Evolutionary conservation across 2,113 vertebrate species (phyloP), one percentile per base, ranked within the genome.

Genomic region (Desmodus rotundus): DNA sequence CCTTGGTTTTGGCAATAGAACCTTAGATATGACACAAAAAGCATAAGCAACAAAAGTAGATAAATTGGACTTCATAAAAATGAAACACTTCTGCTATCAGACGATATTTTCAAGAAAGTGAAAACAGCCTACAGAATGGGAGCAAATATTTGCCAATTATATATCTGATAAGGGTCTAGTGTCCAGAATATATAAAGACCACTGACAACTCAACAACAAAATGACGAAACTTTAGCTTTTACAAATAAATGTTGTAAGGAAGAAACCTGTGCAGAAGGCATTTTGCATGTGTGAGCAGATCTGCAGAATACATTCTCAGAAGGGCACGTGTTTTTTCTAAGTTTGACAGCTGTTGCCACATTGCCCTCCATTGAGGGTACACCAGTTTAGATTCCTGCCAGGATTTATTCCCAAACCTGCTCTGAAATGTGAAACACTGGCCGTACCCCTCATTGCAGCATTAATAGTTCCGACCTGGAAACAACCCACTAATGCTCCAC

Each of bases 101-200:
- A 38, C 54, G 5, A 65, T 12, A 72, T 73, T 77, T n/a, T 74
- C 58, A 73, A 93, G 86, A 80, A 72, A 78, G 52, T 26, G 36
- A 89, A 83, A 87, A 70, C n/a, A 85, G 67, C 41, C 26, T 86
- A 41, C 1, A 68, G 72, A 61, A 58, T 31, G 43, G 63, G 90
- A 95, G 52, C 80, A 91, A 83, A 87, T 58, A 68, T 7, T 78
- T 89, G n/a, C 56, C 74, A 89, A 74, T 85, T 94, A 28, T 38
- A 7, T 50, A 58, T 70, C 56, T 77, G 20, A 68, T 87, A 72
- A 90, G n/a, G 13, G 10, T 33, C 38, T 47, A 77, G 58, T 73
- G 33, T 47, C 52, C 19, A 67, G 47, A 67, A 47, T 74, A 74
- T 74, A 91, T 50, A 24, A 89, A 89, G 65, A 91, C 58, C 14